Base-by-base conservation (phyloP, 2,113 vertebrate genomes). In the Galemys pyrenaicus region DNA sequence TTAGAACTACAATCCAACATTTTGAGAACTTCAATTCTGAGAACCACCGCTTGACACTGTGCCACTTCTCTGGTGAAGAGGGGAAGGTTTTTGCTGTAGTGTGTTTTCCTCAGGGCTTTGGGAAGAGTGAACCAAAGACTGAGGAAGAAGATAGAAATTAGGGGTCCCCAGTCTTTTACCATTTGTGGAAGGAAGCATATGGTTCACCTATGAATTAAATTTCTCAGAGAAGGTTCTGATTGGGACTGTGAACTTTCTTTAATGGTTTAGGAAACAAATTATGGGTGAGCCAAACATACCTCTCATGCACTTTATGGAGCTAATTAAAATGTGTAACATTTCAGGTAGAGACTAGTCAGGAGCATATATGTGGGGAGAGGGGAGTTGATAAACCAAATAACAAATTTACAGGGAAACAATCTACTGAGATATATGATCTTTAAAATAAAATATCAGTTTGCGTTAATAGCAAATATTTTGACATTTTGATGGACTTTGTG, bases 21-120 rank as follows among this genome's bases (percentile, higher is more conserved):
- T 79, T 51, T 8, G 46, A 39, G 82, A 84, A 70, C 41, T 54
- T 9, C 22, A 91, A 2, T 88, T 91, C 87, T 92, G 79, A 93
- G 73, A 89, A 65, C 37, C 37, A 22, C 58, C 75, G 80, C 35
- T 77, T 54, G n/a, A 46, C 12, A 41, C 1, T 3, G 89, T 28
- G 51, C n/a, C 46, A 64, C 32, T 89, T 75, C 65, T 89, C n/a
- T 26, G 13, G 12, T 60, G 44, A 73, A 13, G 22, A 35, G 32
- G 12, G 20, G 28, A 65, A 39, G n/a, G 20, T 22, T 58, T 68
- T 73, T 73, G 32, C 54, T 84, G 1, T 60, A 56, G 41, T 6
- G 2, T 77, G 78, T 26, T 64, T 51, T 64, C 44, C 32, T 74
- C 39, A 73, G 32, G 41, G 35, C 41, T 87, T 73, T 41, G 65